Evolutionary conservation across 1,140 invertebrate species (phyloP).

Genomic region (Ridgeia piscesae): DNA sequence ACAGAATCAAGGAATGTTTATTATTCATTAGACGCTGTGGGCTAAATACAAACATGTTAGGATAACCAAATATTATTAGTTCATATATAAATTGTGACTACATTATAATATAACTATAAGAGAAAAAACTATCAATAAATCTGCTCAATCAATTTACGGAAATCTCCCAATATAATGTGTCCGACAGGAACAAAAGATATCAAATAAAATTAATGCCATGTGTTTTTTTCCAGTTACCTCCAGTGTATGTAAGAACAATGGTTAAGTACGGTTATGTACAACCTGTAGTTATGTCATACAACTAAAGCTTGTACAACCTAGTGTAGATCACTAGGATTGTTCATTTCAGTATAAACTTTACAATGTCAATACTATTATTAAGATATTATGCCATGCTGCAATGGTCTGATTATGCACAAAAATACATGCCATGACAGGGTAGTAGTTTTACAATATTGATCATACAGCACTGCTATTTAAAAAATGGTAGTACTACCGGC

Average conservation of each 20-base stretch:
- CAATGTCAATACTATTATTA: too few relatives aligned
- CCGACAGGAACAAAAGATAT: background rate
- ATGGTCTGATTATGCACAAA: too few relatives aligned
- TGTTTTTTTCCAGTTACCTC: background rate
- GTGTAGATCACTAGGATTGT: background rate
- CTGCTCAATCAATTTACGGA: background rate
- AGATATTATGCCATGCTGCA: too few relatives aligned
- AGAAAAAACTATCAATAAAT: background rate
- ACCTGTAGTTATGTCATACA: background rate
- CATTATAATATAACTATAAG: background rate
- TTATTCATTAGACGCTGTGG: background rate
- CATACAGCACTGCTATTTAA: too few relatives aligned
- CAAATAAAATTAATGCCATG: background rate
- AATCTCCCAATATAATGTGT: background rate
- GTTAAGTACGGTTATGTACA: background rate
- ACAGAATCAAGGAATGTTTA: background rate
- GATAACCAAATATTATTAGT: background rate
- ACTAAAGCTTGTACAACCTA: background rate
- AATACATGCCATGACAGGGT: too few relatives aligned
- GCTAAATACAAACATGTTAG: background rate
- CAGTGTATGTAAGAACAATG: background rate
- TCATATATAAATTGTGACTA: background rate
- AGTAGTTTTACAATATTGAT: too few relatives aligned
- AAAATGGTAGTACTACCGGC: too few relatives aligned
- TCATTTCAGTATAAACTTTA: too few relatives aligned